phyloP scores from a whole-genome alignment of 2,888 invertebrate genomes.

The Nomada ferruginata region DNA sequence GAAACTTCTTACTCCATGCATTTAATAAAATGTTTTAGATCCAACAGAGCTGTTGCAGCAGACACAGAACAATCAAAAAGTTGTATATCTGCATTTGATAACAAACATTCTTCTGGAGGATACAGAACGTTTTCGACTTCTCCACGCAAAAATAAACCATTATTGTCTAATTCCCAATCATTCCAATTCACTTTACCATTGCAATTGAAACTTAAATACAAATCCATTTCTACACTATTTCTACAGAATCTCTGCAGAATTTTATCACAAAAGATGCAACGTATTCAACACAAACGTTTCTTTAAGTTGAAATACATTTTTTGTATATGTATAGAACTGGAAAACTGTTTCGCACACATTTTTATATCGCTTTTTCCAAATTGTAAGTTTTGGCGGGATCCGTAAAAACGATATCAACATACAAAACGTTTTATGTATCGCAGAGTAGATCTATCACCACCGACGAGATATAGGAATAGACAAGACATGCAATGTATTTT shows the following conservation, averaged over 20 bases:
- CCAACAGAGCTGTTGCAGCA: slow-evolving; percentile 72
- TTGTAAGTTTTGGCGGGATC: slow-evolving; percentile 43
- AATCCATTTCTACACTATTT: slow-evolving; percentile 66
- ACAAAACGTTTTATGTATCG: not conserved
- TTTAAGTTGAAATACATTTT: not conserved
- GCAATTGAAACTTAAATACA: slow-evolving; percentile 74
- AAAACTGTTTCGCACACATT: not conserved
- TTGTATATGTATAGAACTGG: not conserved
- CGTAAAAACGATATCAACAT: slow-evolving; percentile 17
- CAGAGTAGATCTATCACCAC: too few relatives aligned
- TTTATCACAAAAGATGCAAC: not conserved
- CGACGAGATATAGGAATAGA: too few relatives aligned
- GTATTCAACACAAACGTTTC: not conserved
- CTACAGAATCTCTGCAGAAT: not conserved
- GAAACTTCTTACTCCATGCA: slow-evolving; percentile 75
- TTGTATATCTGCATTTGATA: slow-evolving; percentile 53
- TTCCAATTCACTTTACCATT: slow-evolving; percentile 78
- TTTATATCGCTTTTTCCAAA: slow-evolving; percentile 23
- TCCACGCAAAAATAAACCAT: slow-evolving; percentile 65
- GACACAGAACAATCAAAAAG: slow-evolving; percentile 73
- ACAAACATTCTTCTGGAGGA: slow-evolving; percentile 51
- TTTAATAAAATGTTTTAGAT: slow-evolving; percentile 75
- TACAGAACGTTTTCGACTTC: slow-evolving; percentile 74
- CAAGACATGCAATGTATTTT: too few relatives aligned
- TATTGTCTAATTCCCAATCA: slow-evolving; percentile 75